Conservation (phyloP, 30 jellyfish, hydroid and myxozoan species). For the Mastigias papua region DNA sequence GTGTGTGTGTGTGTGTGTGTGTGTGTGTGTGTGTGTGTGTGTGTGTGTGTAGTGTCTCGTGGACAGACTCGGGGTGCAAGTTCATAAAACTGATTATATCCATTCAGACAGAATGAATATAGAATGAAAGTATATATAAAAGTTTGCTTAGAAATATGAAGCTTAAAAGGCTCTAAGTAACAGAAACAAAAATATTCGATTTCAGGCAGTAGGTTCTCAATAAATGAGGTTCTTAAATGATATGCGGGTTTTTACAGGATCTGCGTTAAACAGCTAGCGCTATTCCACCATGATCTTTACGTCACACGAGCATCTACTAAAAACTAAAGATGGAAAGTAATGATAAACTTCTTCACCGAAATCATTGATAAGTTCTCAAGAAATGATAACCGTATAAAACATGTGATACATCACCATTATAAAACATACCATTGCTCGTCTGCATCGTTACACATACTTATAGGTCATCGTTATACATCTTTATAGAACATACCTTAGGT, state of each 20-base stretch:
- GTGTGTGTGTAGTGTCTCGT: neutral
- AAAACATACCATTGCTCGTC: conserved; percentile 3
- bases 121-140: too few species aligned
- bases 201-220: too few species aligned
- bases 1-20: neutral
- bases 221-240: too few species aligned
- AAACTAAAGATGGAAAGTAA: too few species aligned
- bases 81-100: neutral
- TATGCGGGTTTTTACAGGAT: too few species aligned
- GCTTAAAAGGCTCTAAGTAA: too few species aligned
- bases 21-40: neutral
- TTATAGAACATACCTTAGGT: neutral
- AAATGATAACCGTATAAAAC: too few species aligned
- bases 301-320: too few species aligned
- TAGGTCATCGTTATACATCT: neutral
- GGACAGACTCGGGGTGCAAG: neutral
- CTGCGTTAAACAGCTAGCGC: too few species aligned
- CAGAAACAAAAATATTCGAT: too few species aligned
- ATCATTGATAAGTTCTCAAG: neutral
- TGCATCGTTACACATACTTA: conserved; percentile 20
- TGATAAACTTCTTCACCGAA: neutral
- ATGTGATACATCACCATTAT: neutral
- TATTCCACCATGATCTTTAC: too few species aligned
- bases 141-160: too few species aligned
- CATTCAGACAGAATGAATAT: neutral